Evolutionary conservation across 2,888 invertebrate genomes (phyloP).

Genomic region (Lydus trimaculatus): DNA sequence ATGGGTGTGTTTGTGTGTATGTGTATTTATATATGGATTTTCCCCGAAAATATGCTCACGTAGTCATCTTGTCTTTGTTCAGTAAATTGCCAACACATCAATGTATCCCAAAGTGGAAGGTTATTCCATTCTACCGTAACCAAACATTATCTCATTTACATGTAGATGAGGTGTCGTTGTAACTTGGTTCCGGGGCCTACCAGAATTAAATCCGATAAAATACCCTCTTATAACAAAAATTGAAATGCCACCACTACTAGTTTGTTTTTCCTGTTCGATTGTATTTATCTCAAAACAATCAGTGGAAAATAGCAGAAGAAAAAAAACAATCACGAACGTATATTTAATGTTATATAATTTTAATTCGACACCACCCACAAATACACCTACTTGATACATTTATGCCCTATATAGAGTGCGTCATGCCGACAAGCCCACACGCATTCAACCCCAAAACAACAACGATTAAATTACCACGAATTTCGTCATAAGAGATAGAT

Average conservation of each 20-base stretch:
- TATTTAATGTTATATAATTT: not conserved
- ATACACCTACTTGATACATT: not conserved
- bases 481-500: not conserved
- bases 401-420: not conserved
- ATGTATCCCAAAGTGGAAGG: constrained; percentile 42
- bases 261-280: too few species aligned
- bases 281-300: too few species aligned
- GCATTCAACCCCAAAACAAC: not conserved
- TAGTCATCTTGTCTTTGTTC: constrained; percentile 42
- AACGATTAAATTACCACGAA: not conserved
- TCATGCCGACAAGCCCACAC: not conserved
- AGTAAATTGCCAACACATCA: constrained; percentile 44
- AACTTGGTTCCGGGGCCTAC: constrained; percentile 50
- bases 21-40: not conserved
- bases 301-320: not conserved
- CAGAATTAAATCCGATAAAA: constrained; percentile 42
- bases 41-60: constrained; percentile 23
- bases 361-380: not conserved
- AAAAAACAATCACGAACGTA: not conserved
- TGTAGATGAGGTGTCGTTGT: constrained; percentile 55
- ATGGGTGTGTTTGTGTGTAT: constrained; percentile 11
- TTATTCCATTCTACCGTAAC: constrained; percentile 46
- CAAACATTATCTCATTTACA: constrained; percentile 59
- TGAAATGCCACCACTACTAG: not conserved
- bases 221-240: not conserved